Evolutionary conservation across 2,888 invertebrate species (phyloP).

Genomic region (Pristionchus arcanus): DNA sequence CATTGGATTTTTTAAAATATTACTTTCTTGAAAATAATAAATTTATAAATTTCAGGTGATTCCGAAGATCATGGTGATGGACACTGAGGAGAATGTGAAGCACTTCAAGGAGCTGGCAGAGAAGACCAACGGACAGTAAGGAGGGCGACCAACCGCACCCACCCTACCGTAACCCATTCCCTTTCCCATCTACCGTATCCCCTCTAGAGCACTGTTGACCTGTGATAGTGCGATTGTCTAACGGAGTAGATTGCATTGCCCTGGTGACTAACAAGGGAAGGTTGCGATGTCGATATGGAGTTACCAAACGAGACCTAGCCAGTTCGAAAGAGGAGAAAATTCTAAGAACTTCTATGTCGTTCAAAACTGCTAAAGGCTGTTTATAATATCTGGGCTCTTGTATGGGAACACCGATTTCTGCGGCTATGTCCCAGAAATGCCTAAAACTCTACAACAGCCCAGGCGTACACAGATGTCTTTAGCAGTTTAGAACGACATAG

Average conservation of each 20-base stretch:
- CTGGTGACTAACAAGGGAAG: background rate
- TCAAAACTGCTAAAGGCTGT: too few species aligned
- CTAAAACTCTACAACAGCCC: too few species aligned
- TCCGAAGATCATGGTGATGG: slow-evolving; percentile 70
- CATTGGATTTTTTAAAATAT: background rate
- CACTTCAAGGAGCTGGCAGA: slow-evolving; percentile 62
- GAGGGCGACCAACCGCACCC: background rate
- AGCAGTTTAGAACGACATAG: too few species aligned
- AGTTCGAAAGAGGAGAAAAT: too few species aligned
- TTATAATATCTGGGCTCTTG: too few species aligned
- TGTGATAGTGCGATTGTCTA: background rate
- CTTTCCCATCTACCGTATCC: too few species aligned
- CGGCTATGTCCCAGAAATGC: too few species aligned
- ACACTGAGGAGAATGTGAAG: slow-evolving; percentile 66
- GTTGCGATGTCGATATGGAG: too few species aligned
- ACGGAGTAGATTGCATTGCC: slow-evolving; percentile 12
- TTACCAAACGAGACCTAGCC: too few species aligned
- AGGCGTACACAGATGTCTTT: too few species aligned
- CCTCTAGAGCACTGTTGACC: background rate
- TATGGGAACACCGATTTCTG: too few species aligned
- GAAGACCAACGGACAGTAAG: slow-evolving; percentile 39
- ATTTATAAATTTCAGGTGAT: slow-evolving; percentile 59
- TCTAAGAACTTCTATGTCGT: too few species aligned
- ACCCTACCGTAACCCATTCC: background rate
- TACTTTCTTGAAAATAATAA: background rate